Percentiles rank a stretch among this genome's conserved stretches.
phyloP scores from a whole-genome alignment of 2,113 vertebrate species.

The Carassius gibelio region DNA sequence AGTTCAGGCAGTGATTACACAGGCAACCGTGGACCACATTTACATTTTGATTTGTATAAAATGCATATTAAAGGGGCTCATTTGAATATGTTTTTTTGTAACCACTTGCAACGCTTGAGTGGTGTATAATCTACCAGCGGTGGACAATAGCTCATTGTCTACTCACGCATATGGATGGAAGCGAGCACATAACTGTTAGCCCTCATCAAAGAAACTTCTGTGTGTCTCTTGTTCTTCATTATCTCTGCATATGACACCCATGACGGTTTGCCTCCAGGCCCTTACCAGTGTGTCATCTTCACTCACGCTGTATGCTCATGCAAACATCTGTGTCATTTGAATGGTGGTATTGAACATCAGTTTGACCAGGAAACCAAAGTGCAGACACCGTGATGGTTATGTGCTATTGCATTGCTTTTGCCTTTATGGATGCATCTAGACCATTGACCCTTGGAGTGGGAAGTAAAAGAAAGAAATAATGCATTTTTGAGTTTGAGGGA shows the following conservation, averaged over 20 bases:
- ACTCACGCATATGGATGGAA: neutral
- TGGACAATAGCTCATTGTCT: conserved; percentile 35
- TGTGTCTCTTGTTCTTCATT: conserved; percentile 27
- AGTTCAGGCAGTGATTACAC: neutral
- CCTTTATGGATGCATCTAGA: neutral
- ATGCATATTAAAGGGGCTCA: conserved; percentile 22
- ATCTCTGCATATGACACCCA: conserved; percentile 25
- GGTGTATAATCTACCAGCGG: conserved; percentile 21
- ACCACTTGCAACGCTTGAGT: conserved; percentile 25
- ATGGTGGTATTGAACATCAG: no score
- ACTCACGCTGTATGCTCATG: neutral
- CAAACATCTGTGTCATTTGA: neutral
- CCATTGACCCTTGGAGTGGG: neutral
- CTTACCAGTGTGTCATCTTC: neutral
- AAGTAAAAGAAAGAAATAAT: neutral
- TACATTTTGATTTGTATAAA: conserved; percentile 25
- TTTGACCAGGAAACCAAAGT: conserved; percentile 3
- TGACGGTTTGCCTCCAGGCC: conserved; percentile 27
- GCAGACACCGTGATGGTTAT: neutral
- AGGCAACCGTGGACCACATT: neutral
- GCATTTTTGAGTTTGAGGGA: neutral
- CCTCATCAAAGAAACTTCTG: conserved; percentile 40
- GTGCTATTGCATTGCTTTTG: neutral
- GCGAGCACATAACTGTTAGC: conserved; percentile 4
- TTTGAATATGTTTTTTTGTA: conserved; percentile 31